A percentile compares a stretch with the other conserved stretches of the same genome.
phyloP scores from a whole-genome alignment of 35 echinoderm and acorn worm genomes.

The Apostichopus japonicus region DNA sequence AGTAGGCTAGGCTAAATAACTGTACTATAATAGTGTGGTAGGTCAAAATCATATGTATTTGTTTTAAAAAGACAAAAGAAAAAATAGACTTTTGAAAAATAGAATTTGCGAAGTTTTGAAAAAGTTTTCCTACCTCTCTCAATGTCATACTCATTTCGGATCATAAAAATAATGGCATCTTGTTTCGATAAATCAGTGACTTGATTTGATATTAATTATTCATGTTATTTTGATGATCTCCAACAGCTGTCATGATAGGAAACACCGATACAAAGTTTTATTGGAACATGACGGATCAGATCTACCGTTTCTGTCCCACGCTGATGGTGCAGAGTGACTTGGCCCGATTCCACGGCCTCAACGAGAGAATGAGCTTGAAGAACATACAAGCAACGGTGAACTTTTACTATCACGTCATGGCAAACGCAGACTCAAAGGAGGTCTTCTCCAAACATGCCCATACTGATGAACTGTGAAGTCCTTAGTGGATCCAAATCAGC shows the following conservation, averaged over 20 bases:
- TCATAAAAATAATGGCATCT: too few species aligned
- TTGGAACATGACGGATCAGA: constrained; percentile 54
- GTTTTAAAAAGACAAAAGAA: too few species aligned
- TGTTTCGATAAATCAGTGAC: too few species aligned
- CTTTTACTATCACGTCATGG: constrained; percentile 77
- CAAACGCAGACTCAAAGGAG: constrained; percentile 54
- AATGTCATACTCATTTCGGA: too few species aligned
- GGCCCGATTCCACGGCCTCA: constrained; percentile 78
- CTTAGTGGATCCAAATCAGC: too few species aligned
- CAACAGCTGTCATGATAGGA: constrained; percentile 69
- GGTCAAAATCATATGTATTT: too few species aligned
- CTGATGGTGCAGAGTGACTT: constrained; percentile 63
- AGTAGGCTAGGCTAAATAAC: too few species aligned
- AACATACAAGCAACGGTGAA: constrained; percentile 76
- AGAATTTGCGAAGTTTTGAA: too few species aligned
- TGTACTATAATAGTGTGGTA: too few species aligned
- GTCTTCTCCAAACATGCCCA: background rate
- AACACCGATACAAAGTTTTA: constrained; percentile 88
- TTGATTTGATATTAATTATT: too few species aligned
- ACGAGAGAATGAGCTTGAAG: constrained; percentile 81
- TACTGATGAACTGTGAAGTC: constrained; percentile 10
- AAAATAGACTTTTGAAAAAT: too few species aligned
- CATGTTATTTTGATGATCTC: background rate
- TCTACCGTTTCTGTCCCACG: constrained; percentile 81
- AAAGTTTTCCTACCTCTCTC: too few species aligned